Conservation (phyloP, 2,888 invertebrate genomes). For the Philopedon plagiatum region DNA sequence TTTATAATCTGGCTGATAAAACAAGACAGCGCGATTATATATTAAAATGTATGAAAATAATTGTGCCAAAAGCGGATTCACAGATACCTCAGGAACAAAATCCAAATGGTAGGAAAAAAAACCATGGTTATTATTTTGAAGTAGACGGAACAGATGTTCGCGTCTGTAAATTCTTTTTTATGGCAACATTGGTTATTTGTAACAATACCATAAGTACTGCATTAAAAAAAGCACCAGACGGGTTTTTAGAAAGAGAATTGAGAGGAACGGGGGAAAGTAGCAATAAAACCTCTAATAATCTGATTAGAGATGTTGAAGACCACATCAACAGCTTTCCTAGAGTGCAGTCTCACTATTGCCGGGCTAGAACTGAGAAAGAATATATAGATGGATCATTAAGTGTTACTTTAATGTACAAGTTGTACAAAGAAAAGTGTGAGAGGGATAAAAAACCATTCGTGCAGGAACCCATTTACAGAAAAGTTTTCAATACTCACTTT, state of each 20-base stretch:
- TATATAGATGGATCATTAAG: constrained; percentile 57
- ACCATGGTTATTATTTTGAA: constrained; percentile 48
- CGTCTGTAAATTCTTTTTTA: constrained; percentile 49
- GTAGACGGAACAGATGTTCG: constrained; percentile 26
- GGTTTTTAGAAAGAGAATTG: constrained; percentile 45
- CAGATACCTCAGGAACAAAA: constrained; percentile 16
- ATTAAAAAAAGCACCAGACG: constrained; percentile 35
- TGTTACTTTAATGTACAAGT: constrained; percentile 57
- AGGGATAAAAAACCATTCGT: constrained; percentile 8
- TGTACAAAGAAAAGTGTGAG: constrained; percentile 18
- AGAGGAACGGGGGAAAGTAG: constrained; percentile 53
- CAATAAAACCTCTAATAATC: constrained; percentile 36
- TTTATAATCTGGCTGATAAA: constrained; percentile 31
- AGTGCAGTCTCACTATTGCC: constrained; percentile 57
- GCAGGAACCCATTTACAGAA: constrained; percentile 1
- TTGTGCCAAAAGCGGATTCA: constrained; percentile 11
- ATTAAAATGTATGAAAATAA: constrained; percentile 28
- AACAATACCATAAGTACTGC: constrained; percentile 45
- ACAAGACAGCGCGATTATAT: constrained; percentile 31
- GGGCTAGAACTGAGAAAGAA: constrained; percentile 54
- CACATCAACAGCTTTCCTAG: constrained; percentile 56
- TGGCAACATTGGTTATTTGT: constrained; percentile 43
- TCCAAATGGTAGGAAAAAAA: constrained; percentile 24
- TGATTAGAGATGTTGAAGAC: constrained; percentile 46
- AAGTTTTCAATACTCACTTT: not conserved